Conservation (phyloP, 2,113 vertebrate genomes). For the Chaetodon auriga region DNA sequence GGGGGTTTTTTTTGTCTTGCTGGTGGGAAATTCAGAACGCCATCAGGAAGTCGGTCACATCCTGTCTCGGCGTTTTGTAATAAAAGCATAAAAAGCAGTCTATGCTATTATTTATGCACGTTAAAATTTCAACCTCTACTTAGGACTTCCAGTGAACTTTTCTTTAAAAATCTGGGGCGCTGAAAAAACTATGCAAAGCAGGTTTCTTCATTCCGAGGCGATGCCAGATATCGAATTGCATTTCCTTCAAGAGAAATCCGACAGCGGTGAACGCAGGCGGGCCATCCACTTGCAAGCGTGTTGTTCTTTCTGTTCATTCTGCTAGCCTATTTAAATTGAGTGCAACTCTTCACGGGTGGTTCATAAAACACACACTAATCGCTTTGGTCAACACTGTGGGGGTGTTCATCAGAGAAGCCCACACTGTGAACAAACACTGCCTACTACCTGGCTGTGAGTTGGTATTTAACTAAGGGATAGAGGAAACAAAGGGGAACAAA, state of each 20-base stretch:
- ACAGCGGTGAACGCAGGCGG: slow-evolving; percentile 51
- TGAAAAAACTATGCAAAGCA: slow-evolving; percentile 10
- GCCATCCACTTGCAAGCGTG: slow-evolving; percentile 55
- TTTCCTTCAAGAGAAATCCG: slow-evolving; percentile 54
- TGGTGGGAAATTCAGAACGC: slow-evolving; percentile 29
- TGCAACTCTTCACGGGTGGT: slow-evolving; percentile 69
- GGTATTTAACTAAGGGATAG: slow-evolving; percentile 66
- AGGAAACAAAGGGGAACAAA: slow-evolving; percentile 69
- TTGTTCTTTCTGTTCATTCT: slow-evolving; percentile 54
- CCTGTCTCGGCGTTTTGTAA: slow-evolving; percentile 9
- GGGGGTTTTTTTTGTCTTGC: slow-evolving; percentile 58
- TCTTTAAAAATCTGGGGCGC: slow-evolving; percentile 10
- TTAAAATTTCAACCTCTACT: slow-evolving; percentile 11
- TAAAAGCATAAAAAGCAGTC: slow-evolving; percentile 43
- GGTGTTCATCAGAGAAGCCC: slow-evolving; percentile 70
- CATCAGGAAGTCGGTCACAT: slow-evolving; percentile 33
- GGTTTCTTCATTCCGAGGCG: slow-evolving; percentile 27
- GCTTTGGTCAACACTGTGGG: slow-evolving; percentile 74
- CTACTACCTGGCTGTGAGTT: slow-evolving; percentile 59
- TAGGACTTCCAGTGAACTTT: slow-evolving; percentile 8
- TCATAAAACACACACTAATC: slow-evolving; percentile 75
- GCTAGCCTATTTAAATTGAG: slow-evolving; percentile 72
- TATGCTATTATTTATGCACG: slow-evolving; percentile 22
- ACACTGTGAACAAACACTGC: slow-evolving; percentile 68
- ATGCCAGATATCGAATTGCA: slow-evolving; percentile 47